These are phyloP conservation scores for Ceratina calcarata DNA, from an alignment of 1,140 invertebrate species.

Conservation along the genomic window DNA sequence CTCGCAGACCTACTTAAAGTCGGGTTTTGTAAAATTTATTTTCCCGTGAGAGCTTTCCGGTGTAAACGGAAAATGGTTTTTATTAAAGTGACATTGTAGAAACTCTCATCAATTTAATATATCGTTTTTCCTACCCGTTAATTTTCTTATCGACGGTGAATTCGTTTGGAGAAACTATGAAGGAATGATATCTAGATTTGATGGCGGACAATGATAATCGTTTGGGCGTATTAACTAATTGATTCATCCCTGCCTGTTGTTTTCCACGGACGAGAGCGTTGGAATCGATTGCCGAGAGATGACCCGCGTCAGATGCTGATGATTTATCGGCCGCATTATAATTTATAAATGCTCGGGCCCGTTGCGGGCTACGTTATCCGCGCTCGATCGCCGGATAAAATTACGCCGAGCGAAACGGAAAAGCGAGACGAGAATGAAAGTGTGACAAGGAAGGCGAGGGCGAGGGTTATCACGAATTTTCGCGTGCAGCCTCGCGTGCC, in stretches of 20 bases:
- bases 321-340: slow-evolving; percentile 48
- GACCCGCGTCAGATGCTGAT: slow-evolving; percentile 37
- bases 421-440: not conserved
- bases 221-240: slow-evolving; percentile 18
- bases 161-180: no score
- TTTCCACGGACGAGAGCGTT: not conserved
- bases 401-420: slow-evolving; percentile 11
- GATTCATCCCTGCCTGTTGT: not conserved
- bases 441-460: not conserved
- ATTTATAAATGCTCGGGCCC: slow-evolving; percentile 38
- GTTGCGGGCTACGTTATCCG: slow-evolving; percentile 33
- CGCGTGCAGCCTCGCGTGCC: slow-evolving; percentile 43
- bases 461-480: slow-evolving; percentile 25
- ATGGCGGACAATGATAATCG: not conserved
- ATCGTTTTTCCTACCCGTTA: no score
- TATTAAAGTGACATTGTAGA: no score
- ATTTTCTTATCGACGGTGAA: no score
- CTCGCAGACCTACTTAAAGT: not conserved
- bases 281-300: slow-evolving; percentile 23
- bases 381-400: slow-evolving; percentile 40
- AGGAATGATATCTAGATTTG: not conserved
- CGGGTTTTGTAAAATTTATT: not conserved
- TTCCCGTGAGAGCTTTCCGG: no score
- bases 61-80: no score
- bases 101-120: no score